Percentiles rank a stretch among this genome's conserved stretches.
Evolutionary conservation across 1,140 invertebrate species (phyloP).

Genomic region (Araneus ventricosus): DNA sequence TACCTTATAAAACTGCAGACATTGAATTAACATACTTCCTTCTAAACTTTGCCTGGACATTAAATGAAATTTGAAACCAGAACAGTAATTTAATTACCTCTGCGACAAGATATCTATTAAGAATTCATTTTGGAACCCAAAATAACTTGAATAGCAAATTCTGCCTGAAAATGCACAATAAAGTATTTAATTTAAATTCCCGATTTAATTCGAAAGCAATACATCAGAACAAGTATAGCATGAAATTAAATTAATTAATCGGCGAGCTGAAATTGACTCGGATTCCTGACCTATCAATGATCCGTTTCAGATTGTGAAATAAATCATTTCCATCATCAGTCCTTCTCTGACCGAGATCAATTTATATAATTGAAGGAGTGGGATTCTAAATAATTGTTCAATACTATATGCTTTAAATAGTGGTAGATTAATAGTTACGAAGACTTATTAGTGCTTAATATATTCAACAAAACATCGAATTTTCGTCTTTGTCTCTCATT

Average conservation of each 20-base stretch:
- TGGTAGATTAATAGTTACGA: neutral
- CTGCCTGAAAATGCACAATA: neutral
- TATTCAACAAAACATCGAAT: too few relatives aligned
- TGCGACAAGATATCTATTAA: too few relatives aligned
- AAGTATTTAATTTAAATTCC: neutral
- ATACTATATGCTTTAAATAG: neutral
- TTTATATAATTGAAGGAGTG: neutral
- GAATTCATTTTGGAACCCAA: too few relatives aligned
- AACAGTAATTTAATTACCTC: too few relatives aligned
- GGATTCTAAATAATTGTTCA: neutral
- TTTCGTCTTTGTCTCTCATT: too few relatives aligned
- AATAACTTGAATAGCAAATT: neutral
- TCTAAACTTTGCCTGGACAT: too few relatives aligned
- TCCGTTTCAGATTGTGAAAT: conserved; percentile 17
- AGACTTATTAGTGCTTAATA: neutral
- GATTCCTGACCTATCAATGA: conserved; percentile 29
- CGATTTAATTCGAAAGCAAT: neutral
- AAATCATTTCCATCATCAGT: neutral
- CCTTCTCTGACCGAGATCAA: neutral
- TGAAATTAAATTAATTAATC: conserved; percentile 35
- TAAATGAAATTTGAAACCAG: too few relatives aligned
- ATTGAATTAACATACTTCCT: too few relatives aligned
- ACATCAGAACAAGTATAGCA: neutral
- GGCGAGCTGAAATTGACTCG: neutral
- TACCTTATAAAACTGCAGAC: too few relatives aligned